These are phyloP conservation scores for Taeniopygia guttata DNA, from an alignment of 2,797 vertebrate species.

Conservation along the genomic window DNA sequence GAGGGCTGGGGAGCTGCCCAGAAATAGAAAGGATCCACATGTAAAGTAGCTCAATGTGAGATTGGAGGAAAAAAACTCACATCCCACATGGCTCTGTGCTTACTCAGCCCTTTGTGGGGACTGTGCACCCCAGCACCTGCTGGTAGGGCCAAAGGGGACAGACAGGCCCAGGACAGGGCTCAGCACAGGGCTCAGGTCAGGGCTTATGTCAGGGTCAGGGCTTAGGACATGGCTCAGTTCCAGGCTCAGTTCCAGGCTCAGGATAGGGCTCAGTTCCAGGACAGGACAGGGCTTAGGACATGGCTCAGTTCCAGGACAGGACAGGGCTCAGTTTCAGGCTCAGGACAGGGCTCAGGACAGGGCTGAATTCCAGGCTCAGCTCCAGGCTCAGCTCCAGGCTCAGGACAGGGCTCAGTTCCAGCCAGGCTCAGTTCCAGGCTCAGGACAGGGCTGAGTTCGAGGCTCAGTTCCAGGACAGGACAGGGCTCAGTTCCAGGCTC, in stretches of 20 bases:
- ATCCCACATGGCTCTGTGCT: rapidly evolving
- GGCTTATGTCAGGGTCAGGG: no score
- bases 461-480: background rate
- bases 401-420: background rate
- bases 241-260: no score
- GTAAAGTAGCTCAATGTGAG: background rate
- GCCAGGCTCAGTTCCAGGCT: background rate
- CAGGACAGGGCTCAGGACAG: background rate
- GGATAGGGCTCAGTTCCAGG: background rate
- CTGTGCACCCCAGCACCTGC: background rate
- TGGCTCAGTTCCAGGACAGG: background rate
- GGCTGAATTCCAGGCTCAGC: no score
- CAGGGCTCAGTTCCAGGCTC: background rate
- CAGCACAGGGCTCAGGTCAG: background rate
- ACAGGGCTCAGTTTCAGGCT: background rate
- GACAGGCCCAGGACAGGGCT: background rate
- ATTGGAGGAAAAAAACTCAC: background rate
- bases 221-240: background rate
- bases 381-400: background rate
- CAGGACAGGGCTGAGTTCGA: background rate
- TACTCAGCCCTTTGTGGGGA: background rate
- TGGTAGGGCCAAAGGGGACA: background rate
- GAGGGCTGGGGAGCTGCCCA: background rate
- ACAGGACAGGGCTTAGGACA: no score
- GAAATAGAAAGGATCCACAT: background rate